Conservation (phyloP, 2,888 invertebrate species). For the Carterocephalus palaemon region DNA sequence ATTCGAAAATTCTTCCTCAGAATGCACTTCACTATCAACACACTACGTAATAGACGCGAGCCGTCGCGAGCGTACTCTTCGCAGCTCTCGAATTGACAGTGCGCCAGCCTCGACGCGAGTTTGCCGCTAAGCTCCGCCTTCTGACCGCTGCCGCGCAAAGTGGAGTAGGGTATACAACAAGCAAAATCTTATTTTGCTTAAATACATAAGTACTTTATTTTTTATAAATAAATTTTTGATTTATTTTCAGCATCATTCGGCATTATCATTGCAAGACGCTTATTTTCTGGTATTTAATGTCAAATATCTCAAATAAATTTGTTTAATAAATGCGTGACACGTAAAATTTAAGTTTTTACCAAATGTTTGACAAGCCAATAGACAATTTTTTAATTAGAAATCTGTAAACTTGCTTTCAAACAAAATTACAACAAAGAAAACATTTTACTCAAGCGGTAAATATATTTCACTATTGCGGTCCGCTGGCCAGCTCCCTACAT, state of each 20-base stretch:
- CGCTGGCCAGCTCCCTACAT: slow-evolving; percentile 68
- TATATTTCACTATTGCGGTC: slow-evolving; percentile 46
- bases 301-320: neutral
- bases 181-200: slow-evolving; percentile 8
- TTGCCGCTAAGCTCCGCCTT: slow-evolving; percentile 79
- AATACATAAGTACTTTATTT: slow-evolving; percentile 4
- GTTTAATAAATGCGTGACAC: too few species aligned
- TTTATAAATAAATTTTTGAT: neutral
- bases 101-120: slow-evolving; percentile 77
- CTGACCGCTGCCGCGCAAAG: slow-evolving; percentile 79
- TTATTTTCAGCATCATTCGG: too few species aligned
- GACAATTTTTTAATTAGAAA: too few species aligned
- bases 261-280: neutral
- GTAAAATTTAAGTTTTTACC: too few species aligned
- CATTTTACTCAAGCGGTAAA: slow-evolving; percentile 33
- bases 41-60: slow-evolving; percentile 75
- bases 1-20: slow-evolving; percentile 74
- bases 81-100: slow-evolving; percentile 79
- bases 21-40: slow-evolving; percentile 76
- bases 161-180: slow-evolving; percentile 64
- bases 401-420: too few species aligned
- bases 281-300: neutral
- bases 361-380: too few species aligned
- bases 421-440: neutral
- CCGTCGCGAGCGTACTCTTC: slow-evolving; percentile 75